Evolutionary conservation across 2,113 vertebrate species (phyloP).

Genomic region (Tautogolabrus adspersus): DNA sequence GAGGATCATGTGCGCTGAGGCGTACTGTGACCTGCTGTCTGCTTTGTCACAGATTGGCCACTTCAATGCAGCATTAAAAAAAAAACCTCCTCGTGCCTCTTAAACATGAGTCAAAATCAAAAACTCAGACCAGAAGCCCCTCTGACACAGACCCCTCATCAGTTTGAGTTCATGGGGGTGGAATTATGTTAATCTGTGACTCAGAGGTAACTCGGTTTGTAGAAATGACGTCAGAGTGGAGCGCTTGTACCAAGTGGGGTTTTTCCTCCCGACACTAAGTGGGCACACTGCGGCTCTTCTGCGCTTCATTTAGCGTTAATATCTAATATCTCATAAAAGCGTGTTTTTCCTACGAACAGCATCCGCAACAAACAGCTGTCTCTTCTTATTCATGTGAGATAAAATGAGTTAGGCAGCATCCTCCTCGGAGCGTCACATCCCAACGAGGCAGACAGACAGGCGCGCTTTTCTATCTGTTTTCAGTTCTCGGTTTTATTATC

Average conservation of each 20-base stretch:
- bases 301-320: too few species aligned
- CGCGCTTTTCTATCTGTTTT: background rate
- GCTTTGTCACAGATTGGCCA: background rate
- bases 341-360: too few species aligned
- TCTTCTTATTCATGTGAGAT: background rate
- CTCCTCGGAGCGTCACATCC: background rate
- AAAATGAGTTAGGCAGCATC: background rate
- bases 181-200: background rate
- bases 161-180: too few species aligned
- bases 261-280: slow-evolving; percentile 4
- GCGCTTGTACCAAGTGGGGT: background rate
- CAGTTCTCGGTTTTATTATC: background rate
- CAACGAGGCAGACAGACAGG: too few species aligned
- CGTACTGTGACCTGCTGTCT: background rate
- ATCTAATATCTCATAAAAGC: background rate
- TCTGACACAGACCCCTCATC: too few species aligned
- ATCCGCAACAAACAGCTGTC: background rate
- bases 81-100: background rate
- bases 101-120: too few species aligned
- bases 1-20: background rate
- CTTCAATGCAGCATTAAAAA: background rate
- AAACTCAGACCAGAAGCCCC: too few species aligned
- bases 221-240: slow-evolving; percentile 8
- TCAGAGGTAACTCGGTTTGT: background rate
- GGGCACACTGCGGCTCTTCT: background rate